A percentile compares a stretch with the other conserved stretches of the same genome.
phyloP scores from a whole-genome alignment of 1,140 invertebrate genomes.

The Trichonephila clavipes region DNA sequence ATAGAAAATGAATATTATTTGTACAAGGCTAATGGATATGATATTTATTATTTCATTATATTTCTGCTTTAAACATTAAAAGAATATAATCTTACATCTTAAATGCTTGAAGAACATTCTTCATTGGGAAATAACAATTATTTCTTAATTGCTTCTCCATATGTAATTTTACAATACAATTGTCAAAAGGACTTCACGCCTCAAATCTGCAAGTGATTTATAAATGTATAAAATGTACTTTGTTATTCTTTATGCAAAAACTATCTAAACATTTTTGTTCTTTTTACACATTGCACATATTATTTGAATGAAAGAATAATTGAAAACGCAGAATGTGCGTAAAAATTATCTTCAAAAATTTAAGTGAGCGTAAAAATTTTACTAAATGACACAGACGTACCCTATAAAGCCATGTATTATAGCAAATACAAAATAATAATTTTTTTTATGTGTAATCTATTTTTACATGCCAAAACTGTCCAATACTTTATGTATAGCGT shows the following conservation, averaged over 20 bases:
- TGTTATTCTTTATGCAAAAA: neutral
- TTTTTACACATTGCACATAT: neutral
- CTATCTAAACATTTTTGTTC: conserved; percentile 24
- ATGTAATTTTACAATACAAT: neutral
- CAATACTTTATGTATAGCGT: too few relatives aligned
- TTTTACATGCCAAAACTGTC: too few relatives aligned
- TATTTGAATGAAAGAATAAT: neutral
- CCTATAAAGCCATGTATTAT: neutral
- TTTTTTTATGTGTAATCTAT: too few relatives aligned
- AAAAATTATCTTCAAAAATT: neutral
- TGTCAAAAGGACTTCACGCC: neutral
- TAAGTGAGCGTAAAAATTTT: neutral
- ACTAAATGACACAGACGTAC: neutral
- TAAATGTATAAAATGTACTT: conserved; percentile 33
- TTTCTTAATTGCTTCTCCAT: neutral
- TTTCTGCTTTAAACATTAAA: too few relatives aligned
- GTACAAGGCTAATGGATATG: too few relatives aligned
- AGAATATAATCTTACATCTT: neutral
- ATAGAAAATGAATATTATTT: too few relatives aligned
- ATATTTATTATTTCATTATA: too few relatives aligned
- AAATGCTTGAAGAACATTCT: neutral
- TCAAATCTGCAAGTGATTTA: neutral
- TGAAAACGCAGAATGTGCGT: neutral
- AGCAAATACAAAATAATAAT: too few relatives aligned
- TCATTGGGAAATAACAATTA: neutral